Conservation (phyloP, 1,140 invertebrate species). For the Cotesia glomerata region DNA sequence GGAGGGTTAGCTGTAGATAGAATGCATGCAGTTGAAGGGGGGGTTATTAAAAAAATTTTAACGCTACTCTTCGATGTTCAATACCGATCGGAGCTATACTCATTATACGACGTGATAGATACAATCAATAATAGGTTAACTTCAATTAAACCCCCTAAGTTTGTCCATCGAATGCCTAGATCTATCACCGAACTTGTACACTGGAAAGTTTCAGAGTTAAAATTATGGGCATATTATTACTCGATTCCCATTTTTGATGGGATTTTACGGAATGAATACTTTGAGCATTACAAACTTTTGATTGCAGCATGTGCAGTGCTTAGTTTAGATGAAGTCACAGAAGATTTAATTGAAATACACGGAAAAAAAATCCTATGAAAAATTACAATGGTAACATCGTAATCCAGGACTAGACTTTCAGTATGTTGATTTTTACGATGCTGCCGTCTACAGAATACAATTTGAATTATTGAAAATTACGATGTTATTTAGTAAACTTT, state of each 20-base stretch:
- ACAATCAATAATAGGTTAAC: slow-evolving; percentile 16
- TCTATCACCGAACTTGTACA: slow-evolving; percentile 18
- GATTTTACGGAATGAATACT: slow-evolving; percentile 11
- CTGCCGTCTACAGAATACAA: no score
- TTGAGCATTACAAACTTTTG: slow-evolving; percentile 15
- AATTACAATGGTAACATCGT: slow-evolving; percentile 23
- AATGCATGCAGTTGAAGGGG: slow-evolving; percentile 36
- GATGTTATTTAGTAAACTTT: no score
- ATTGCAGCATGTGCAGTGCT: slow-evolving; percentile 2
- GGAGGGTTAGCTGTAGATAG: slow-evolving; percentile 30
- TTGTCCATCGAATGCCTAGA: slow-evolving; percentile 16
- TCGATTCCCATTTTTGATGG: slow-evolving; percentile 15
- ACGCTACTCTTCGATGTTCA: slow-evolving; percentile 17
- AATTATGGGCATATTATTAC: slow-evolving; percentile 25
- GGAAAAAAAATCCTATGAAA: slow-evolving; percentile 23
- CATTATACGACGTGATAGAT: not conserved
- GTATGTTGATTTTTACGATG: no score
- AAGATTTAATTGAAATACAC: not conserved
- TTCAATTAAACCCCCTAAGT: slow-evolving; percentile 26
- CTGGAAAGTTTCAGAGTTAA: slow-evolving; percentile 29
- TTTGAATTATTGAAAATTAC: no score
- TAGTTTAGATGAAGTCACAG: not conserved
- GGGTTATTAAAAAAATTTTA: no score
- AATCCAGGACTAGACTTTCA: no score
- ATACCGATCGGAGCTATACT: not conserved